Base-by-base conservation (phyloP, 2,113 vertebrate genomes). In the Apodemus speciosus region DNA sequence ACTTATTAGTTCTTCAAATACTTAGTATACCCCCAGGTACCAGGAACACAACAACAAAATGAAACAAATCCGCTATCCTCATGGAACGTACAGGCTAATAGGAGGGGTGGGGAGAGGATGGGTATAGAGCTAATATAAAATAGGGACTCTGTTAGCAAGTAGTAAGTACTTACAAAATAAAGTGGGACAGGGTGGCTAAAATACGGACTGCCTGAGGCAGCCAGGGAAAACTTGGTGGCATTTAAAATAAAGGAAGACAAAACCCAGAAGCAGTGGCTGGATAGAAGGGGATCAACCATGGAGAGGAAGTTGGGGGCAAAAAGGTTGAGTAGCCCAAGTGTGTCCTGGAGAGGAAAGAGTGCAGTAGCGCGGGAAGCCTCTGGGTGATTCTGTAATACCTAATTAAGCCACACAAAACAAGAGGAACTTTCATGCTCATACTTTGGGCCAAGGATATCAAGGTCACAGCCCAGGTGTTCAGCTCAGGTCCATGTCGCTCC, bases 1-100 rank as follows among this genome's bases (percentile, higher is more conserved):
- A 71, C 38, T 84, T 53, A 83, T 86, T 93, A 95, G 85, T 91
- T 91, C 64, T 93, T 10, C 30, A 80, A 93, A 88, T 60, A 85
- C 62, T n/a, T 62, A 72, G 27, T 80, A 87, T 2, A 56, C 25
- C 46, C 58, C 11, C 23, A 85, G 51, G 38, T 25, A 64, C 76
- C 84, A 6, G 64, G 8, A 93, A 88, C 73, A 62, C 40, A 68
- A 85, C 68, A 68, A 88, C 49, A 46, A 85, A 76, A 49, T 9
- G 23, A 18, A 18, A 38, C 9, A 89, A 58, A 88, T 56, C 35
- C 75, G 18, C 51, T 90, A 32, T 46, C 9, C 69, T 77, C 2
- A 53, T 66, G 18, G 56, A 93, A 84, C 6, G 79, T 66, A 71
- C 2, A 77, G 8, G n/a, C 46, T 51, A 51, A 35, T 20, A 53